Base-by-base conservation (phyloP, 2,888 invertebrate species). In the Euzophera pinguis region DNA sequence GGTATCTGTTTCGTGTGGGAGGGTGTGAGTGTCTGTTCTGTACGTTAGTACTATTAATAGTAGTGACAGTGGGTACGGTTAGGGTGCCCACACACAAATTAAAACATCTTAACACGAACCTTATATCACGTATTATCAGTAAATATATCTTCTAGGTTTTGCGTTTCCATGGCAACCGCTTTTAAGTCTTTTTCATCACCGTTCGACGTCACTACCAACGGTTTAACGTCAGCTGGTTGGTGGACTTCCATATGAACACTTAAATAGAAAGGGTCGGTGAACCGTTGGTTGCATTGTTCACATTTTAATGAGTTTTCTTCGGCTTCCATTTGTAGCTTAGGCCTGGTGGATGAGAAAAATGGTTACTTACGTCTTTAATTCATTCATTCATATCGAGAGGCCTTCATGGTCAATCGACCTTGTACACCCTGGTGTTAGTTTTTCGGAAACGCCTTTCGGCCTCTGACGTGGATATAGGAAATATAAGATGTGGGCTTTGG, bases 211-310 rank as follows among this genome's bases (percentile, higher is more conserved):
- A 22, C 6, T 8, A 17, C n/a, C 13, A 53, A 38, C 3, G n/a
- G 12, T 2, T 41, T 27, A 7, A 13, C 0, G 3, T 60, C 5
- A n/a, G n/a, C n/a, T 1, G 62, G 63, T 56, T 78, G 70, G 32
- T 67, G 70, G 54, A 79, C 71, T 56, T 79, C 81, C 58, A 76
- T 51, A 47, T 80, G 77, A 39, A 84, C 70, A 37, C 71, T 71
- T 69, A 83, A 62, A 50, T 76, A 75, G 52, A 71, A 78, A 10
- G 57, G 43, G 17, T 73, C 74, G 8, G 67, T 65, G 53, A 78
- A 78, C 13, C 53, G 58, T 50, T 76, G 73, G 2, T 59, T 54
- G 29, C 78, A 78, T 13, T 53, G 41, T 13, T 27, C 12, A 22
- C 35, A 29, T 34, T 41, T 13, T 34, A 16, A 39, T 38, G 10